Evolutionary conservation across 2,113 vertebrate species (phyloP).

Genomic region (Xyrauchen texanus): DNA sequence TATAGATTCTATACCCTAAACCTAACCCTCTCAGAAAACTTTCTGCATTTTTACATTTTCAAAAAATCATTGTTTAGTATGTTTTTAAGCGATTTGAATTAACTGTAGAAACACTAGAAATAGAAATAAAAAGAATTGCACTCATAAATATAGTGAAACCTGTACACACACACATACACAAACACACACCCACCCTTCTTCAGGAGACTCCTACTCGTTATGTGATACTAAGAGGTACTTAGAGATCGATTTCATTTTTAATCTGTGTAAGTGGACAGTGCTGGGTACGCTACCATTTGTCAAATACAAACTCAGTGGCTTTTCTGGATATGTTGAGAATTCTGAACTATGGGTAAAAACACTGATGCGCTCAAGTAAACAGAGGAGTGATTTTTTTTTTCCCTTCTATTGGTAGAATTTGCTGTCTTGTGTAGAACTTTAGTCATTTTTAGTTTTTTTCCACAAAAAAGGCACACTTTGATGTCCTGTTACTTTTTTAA

Average conservation of each 20-base stretch:
- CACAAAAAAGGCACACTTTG: neutral
- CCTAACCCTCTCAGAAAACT: no score
- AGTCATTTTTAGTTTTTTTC: neutral
- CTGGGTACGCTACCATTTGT: constrained; percentile 60
- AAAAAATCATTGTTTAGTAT: no score
- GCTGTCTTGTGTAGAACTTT: neutral
- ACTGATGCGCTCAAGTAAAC: neutral
- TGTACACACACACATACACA: no score
- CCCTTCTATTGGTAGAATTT: neutral
- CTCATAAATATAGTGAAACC: no score
- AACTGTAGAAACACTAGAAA: no score
- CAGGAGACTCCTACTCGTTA: constrained; percentile 58
- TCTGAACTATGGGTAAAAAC: neutral
- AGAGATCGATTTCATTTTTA: constrained; percentile 77
- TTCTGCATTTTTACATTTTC: no score
- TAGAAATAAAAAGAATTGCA: no score
- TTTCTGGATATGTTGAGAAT: neutral
- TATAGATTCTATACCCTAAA: no score
- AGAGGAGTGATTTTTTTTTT: constrained; percentile 30
- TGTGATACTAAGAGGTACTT: constrained; percentile 71
- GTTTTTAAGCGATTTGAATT: no score
- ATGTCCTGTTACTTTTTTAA: no score
- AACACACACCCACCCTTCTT: constrained; percentile 24
- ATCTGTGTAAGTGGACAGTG: constrained; percentile 74
- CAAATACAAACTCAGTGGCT: constrained; percentile 61